Conservation (phyloP, 2,888 invertebrate genomes). For the Lycocerus yunnanus region DNA sequence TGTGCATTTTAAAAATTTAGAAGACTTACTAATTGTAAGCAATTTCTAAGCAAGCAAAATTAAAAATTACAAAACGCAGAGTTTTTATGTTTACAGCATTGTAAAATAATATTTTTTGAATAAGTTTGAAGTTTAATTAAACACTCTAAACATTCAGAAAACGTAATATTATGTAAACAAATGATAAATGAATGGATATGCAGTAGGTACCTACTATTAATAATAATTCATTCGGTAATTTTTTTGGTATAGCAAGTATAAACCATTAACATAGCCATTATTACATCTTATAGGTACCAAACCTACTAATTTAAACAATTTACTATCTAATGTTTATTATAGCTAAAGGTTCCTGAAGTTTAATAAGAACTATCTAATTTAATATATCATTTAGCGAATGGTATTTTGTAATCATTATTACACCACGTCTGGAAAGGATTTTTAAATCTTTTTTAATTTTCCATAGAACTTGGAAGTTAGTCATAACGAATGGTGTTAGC, state of each 20-base stretch:
- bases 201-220: neutral
- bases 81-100: no score
- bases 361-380: neutral
- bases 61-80: no score
- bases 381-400: constrained; percentile 1
- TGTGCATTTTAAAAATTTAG: no score
- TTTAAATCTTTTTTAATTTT: constrained; percentile 29
- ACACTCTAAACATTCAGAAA: neutral
- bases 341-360: neutral
- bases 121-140: no score
- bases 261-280: neutral
- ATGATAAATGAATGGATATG: neutral
- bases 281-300: neutral
- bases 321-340: neutral
- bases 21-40: no score
- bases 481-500: constrained; percentile 43
- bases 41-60: no score
- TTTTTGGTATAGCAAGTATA: neutral
- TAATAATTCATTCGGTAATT: neutral
- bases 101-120: no score
- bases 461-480: constrained; percentile 11
- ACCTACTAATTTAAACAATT: neutral
- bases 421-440: constrained; percentile 21
- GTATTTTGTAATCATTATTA: constrained; percentile 11
- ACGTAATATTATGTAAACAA: neutral